Evolutionary conservation across 2,797 vertebrate species (phyloP), one percentile per base, ranked within the genome.

Genomic region (Leptodactylus fallax): DNA sequence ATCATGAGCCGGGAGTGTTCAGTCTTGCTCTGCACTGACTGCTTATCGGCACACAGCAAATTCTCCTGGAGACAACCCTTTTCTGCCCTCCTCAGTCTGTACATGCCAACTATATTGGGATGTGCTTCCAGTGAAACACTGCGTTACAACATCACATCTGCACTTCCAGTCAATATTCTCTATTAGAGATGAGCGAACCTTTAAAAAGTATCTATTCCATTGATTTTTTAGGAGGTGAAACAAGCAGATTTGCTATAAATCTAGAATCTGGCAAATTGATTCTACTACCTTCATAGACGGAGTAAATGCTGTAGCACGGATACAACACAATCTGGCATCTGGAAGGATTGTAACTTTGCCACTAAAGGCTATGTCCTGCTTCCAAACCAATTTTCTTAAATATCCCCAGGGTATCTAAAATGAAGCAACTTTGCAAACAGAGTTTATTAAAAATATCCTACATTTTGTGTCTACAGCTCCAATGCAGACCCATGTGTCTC

Each of bases 1-100:
- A 89, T 86, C 85, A 86, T 79, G 36, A 89, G 72, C 85, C 72
- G 85, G 74, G 85, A 83, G 85, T 86, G 85, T 79, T 89, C 61
- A 63, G 79, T 58, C 85, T 89, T 83, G 72, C 79, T 83, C 72
- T 36, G 69, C 51, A 1, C 69, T 17, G 72, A 83, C 74, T 58
- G 72, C 80, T 89, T 89, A 86, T 89, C 88, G 79, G 85, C 58
- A 71, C 67, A 51, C 85, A 11, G 63, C 72, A 86, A 89, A 79
- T 87, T 72, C 45, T 86, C 53, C 47, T 3, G 23, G 80, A 79
- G 17, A 85, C 69, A 55, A 58, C 47, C 71, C 81, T 79, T n/a
- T 63, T 58, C 63, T 23, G 16, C 61, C 55, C 53, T 51, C 25
- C 49, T n/a, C 67, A 12, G 27, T 19, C 19, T 47, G 81, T n/a